Percentiles rank a stretch among this genome's conserved stretches.
Evolutionary conservation across 2,797 vertebrate species (phyloP).

Genomic region (Urophycis tenuis): DNA sequence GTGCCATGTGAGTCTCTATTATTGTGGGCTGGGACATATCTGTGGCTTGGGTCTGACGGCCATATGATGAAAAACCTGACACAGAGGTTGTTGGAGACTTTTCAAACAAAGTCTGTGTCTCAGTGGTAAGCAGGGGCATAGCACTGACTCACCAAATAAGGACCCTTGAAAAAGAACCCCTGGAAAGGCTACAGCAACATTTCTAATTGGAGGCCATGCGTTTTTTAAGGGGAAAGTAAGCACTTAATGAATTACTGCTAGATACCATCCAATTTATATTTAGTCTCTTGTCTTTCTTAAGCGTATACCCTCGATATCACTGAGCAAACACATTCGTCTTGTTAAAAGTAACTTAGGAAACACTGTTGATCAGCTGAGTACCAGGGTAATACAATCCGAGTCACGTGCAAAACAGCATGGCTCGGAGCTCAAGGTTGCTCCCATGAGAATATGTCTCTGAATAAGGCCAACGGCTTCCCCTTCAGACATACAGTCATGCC

Average conservation of each 20-base stretch:
- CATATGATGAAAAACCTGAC: neutral
- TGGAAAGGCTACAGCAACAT: neutral
- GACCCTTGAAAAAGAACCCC: neutral
- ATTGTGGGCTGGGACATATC: neutral
- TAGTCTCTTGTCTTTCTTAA: neutral
- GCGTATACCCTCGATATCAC: neutral
- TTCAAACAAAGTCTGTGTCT: neutral
- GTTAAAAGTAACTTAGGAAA: conserved; percentile 9
- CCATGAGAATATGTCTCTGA: neutral
- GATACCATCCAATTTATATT: neutral
- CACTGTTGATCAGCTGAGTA: neutral
- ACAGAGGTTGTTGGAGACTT: neutral
- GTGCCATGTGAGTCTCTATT: neutral
- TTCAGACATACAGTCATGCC: neutral
- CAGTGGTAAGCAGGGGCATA: neutral
- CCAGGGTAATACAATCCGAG: neutral
- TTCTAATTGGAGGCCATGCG: neutral
- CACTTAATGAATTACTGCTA: neutral
- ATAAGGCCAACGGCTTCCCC: neutral
- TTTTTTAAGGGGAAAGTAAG: neutral
- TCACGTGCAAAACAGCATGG: neutral
- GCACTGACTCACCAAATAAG: neutral
- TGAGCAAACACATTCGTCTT: neutral
- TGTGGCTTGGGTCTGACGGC: neutral
- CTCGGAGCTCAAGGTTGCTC: neutral